A percentile compares a stretch with the other conserved stretches of the same genome.
phyloP scores from a whole-genome alignment of 2,113 vertebrate genomes.

The Thamnophis sirtalis region DNA sequence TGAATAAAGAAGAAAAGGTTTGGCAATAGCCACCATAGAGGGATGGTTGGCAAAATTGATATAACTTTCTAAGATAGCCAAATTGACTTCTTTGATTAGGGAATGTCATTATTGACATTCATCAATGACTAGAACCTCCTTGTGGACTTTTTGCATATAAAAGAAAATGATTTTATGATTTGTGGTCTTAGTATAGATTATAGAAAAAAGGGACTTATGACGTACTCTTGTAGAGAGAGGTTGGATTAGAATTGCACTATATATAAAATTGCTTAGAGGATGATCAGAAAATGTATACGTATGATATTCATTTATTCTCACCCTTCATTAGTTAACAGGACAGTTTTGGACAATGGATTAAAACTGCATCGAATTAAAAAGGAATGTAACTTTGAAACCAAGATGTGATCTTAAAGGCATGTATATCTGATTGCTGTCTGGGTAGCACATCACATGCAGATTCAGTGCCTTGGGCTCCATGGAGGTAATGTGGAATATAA shows the following conservation, averaged over 20 bases:
- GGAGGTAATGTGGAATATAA: not conserved
- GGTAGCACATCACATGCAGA: not conserved
- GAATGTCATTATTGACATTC: not conserved
- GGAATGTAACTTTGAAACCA: not conserved
- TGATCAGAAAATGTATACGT: not conserved
- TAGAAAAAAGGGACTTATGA: not conserved
- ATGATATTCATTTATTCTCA: not conserved
- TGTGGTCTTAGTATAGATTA: not conserved
- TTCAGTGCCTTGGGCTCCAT: not conserved
- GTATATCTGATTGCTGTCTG: not conserved
- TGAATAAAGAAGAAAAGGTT: not conserved
- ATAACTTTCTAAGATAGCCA: not conserved
- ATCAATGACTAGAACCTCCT: not conserved
- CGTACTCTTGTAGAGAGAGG: not conserved
- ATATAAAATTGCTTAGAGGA: not conserved
- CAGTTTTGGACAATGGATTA: not conserved
- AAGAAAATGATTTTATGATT: not conserved
- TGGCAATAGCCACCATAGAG: not conserved
- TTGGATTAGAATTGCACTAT: not conserved
- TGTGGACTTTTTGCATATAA: not conserved
- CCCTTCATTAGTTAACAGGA: not conserved
- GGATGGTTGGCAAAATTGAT: not conserved
- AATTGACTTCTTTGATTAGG: not conserved
- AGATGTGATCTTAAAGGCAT: not conserved
- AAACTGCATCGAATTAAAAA: not conserved